Evolutionary conservation across 2,888 invertebrate genomes (phyloP), one percentile per base, ranked within the genome.

Genomic region (Acrobasis suavella): DNA sequence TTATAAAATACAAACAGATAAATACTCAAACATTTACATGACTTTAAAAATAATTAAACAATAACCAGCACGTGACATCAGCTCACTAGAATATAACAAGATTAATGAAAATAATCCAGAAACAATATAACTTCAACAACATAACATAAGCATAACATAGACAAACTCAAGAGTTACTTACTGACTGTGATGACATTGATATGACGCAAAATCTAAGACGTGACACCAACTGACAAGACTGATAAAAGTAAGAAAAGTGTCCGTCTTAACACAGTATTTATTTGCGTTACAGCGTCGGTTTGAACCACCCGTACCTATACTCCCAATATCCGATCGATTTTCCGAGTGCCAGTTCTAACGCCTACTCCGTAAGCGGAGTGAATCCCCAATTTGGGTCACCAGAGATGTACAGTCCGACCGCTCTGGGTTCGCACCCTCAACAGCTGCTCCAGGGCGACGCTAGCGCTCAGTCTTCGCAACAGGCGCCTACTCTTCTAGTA

Each of bases 241-340:
- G 32, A 32, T 32, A 32, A 32, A 54, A 9, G n/a, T 32, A 54
- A 12, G 2, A 55, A n/a, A 0, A 49, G n/a, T 37, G 49, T 32
- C 37, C 69, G 15, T 50, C 68, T 71, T 72, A 78, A 78, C 73
- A 75, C 65, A 65, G 63, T 70, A 72, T 72, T 82, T 83, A 72
- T 89, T 90, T 90, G 77, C 80, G 84, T 92, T 92, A 75, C 92
- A 92, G 92, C 82, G 82, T 86, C 81, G 91, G 91, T 86, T 87
- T 91, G 81, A 90, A 89, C 82, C 86, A 93, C 70, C 92, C 93
- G 68, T 91, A 92, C 78, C 85, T 92, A 77, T 92, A 92, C 81
- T 89, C 92, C 75, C 91, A 92, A 88, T 93, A 92, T 80, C 92
- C 92, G 76, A 87, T 92, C 83, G 93, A 93, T 85, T 92, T 93